Evolutionary conservation across 2,888 invertebrate genomes (phyloP).

Genomic region (Iphiclides podalirius): DNA sequence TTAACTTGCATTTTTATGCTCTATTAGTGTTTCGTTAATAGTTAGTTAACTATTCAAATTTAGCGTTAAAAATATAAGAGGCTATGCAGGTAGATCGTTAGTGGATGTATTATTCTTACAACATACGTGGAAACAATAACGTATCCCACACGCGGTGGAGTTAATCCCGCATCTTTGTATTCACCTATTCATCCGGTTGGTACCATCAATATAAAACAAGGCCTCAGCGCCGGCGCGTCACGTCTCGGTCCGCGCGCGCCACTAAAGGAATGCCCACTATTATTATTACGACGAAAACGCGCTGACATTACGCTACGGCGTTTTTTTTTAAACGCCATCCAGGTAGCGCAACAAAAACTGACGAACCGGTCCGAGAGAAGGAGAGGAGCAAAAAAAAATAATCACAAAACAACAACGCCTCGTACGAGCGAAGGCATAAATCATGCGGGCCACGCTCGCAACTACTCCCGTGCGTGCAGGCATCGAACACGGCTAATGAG

Average conservation of each 20-base stretch:
- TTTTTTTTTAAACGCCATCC: slow-evolving; percentile 64
- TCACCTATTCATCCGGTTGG: slow-evolving; percentile 58
- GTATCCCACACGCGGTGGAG: no score
- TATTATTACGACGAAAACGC: slow-evolving; percentile 72
- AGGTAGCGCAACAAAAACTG: slow-evolving; percentile 72
- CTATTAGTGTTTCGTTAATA: no score
- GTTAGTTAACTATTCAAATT: no score
- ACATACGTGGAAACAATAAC: no score
- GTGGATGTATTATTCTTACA: no score
- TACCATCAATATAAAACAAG: slow-evolving; percentile 77
- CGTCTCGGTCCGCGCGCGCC: slow-evolving; percentile 71
- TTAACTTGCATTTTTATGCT: no score
- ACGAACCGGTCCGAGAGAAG: slow-evolving; percentile 59
- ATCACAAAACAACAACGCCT: slow-evolving; percentile 48
- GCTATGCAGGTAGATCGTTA: no score
- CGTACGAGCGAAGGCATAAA: slow-evolving; percentile 69
- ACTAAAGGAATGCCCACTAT: slow-evolving; percentile 73
- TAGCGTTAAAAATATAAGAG: no score
- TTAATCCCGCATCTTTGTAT: slow-evolving; percentile 75
- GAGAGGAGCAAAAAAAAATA: slow-evolving; percentile 39
- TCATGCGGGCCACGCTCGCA: slow-evolving; percentile 70
- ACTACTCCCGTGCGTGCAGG: slow-evolving; percentile 60
- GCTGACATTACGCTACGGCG: slow-evolving; percentile 65
- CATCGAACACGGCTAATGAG: slow-evolving; percentile 34
- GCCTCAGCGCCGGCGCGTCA: slow-evolving; percentile 69